phyloP scores from a whole-genome alignment of 2,797 vertebrate species.

The Eulemur coronatus region DNA sequence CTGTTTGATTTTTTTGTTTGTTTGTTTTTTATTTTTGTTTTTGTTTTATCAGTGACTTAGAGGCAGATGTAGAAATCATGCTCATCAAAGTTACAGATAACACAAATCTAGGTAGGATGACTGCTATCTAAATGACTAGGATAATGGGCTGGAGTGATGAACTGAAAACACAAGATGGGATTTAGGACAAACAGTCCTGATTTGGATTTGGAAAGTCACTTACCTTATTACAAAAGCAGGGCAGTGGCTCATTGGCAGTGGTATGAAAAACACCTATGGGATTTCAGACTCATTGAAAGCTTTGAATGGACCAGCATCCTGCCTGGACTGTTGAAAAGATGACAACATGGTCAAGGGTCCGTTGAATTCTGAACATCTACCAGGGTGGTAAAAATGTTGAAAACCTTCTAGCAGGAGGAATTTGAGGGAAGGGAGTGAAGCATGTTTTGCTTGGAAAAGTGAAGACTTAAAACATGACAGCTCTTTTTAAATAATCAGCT shows the following conservation, averaged over 20 bases:
- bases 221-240: background rate
- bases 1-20: background rate
- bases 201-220: background rate
- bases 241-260: background rate
- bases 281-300: background rate
- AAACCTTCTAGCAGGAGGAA: background rate
- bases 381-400: background rate
- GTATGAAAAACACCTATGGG: rapidly evolving
- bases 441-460: background rate
- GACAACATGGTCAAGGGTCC: background rate
- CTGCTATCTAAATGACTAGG: background rate
- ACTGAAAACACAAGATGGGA: background rate
- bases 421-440: background rate
- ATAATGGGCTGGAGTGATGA: background rate
- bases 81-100: background rate
- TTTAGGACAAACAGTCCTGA: background rate
- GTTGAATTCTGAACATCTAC: background rate
- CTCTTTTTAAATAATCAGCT: background rate
- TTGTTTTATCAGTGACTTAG: background rate
- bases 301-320: background rate
- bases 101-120: background rate
- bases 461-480: background rate
- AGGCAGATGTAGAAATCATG: background rate
- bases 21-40: background rate
- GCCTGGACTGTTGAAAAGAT: background rate